These are phyloP conservation scores for Ophion costatus DNA, from an alignment of 2,888 invertebrate species.

Conservation along the genomic window DNA sequence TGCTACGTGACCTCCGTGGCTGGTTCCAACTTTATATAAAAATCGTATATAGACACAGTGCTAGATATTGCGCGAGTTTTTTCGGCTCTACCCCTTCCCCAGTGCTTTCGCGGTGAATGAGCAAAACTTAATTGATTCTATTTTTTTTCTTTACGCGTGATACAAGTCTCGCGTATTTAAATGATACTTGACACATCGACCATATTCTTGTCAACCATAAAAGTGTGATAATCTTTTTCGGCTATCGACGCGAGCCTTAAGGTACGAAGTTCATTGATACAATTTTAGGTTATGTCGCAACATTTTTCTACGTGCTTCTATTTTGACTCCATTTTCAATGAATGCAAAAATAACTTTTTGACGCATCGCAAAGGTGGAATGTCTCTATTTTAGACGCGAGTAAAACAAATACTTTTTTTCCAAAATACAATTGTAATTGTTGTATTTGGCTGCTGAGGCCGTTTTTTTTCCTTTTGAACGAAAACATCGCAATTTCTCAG, in stretches of 20 bases:
- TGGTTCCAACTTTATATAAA: conserved; percentile 2
- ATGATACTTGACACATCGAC: background rate
- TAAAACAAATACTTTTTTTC: background rate
- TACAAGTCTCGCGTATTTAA: background rate
- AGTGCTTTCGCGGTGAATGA: conserved; percentile 16
- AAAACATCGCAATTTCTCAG: too few relatives aligned
- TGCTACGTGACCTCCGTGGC: conserved; percentile 54
- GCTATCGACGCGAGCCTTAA: conserved; percentile 26
- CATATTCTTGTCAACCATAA: conserved; percentile 10
- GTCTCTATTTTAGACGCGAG: background rate
- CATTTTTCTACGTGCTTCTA: background rate
- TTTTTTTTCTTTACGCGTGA: background rate
- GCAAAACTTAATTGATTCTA: background rate
- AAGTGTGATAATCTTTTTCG: conserved; percentile 15
- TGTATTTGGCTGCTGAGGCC: background rate
- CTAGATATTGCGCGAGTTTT: background rate
- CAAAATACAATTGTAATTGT: background rate
- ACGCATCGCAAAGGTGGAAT: background rate
- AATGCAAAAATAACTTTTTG: background rate
- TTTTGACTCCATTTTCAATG: conserved; percentile 5
- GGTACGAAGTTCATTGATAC: conserved; percentile 42
- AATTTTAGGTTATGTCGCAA: conserved; percentile 39
- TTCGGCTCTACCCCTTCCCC: conserved; percentile 22
- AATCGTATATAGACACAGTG: background rate
- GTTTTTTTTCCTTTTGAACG: too few relatives aligned